Percentiles rank a stretch among this genome's conserved stretches.
Evolutionary conservation across 2,888 invertebrate genomes (phyloP).

Genomic region (Eumerus sabulonum): DNA sequence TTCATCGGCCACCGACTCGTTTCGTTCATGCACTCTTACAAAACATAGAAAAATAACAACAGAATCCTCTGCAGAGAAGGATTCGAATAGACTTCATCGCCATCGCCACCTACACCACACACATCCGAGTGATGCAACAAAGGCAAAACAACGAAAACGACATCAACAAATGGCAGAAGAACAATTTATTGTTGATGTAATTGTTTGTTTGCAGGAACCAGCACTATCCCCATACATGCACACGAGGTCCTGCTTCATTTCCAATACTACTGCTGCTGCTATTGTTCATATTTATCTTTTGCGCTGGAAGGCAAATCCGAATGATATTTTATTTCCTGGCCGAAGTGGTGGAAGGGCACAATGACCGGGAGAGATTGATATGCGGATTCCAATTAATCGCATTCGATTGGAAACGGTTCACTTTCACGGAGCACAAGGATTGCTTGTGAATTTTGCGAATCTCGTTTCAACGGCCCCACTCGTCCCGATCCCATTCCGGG

Average conservation of each 20-base stretch:
- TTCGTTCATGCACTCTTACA: too few species aligned
- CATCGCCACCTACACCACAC: neutral
- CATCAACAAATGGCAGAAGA: conserved; percentile 60
- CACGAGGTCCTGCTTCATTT: neutral
- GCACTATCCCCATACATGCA: neutral
- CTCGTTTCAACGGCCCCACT: neutral
- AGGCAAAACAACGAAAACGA: conserved; percentile 29
- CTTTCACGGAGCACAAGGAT: conserved; percentile 23
- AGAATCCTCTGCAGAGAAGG: conserved; percentile 21
- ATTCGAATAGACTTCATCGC: conserved; percentile 29
- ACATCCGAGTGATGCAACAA: neutral
- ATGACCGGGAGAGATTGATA: conserved; percentile 57
- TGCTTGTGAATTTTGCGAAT: conserved; percentile 9
- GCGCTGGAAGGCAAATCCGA: conserved; percentile 50
- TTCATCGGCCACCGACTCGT: too few species aligned
- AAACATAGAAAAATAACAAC: conserved; percentile 27
- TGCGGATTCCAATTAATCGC: conserved; percentile 68
- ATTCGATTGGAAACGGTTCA: conserved; percentile 66
- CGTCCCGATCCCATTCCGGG: neutral
- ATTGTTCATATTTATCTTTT: conserved; percentile 61
- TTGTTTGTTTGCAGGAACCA: conserved; percentile 48
- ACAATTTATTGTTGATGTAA: conserved; percentile 60
- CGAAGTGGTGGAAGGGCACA: neutral
- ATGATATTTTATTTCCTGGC: conserved; percentile 63
- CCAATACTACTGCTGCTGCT: conserved; percentile 26